These are phyloP conservation scores for Oedothorax gibbosus DNA, from an alignment of 1,140 invertebrate genomes.

Conservation along the genomic window DNA sequence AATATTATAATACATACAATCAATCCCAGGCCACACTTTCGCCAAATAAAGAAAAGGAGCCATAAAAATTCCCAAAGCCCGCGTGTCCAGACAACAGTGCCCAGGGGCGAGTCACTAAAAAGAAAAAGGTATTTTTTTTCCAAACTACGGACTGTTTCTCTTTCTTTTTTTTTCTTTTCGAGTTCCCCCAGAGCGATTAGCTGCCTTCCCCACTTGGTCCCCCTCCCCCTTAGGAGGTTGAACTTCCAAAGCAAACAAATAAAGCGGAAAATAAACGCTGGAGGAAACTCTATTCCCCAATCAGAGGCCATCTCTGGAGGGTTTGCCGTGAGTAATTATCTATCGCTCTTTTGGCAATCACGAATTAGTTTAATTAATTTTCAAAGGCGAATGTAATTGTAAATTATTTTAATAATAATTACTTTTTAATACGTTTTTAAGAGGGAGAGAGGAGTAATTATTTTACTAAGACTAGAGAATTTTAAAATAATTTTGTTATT, in stretches of 20 bases:
- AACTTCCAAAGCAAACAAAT: slow-evolving; percentile 49
- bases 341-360: slow-evolving; percentile 22
- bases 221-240: slow-evolving; percentile 17
- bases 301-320: slow-evolving; percentile 9
- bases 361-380: neutral
- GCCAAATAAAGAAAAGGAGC: neutral
- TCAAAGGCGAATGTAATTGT: too few relatives aligned
- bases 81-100: neutral
- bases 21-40: neutral
- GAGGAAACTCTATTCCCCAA: slow-evolving; percentile 44
- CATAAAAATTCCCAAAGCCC: neutral
- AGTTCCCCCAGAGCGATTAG: slow-evolving; percentile 30
- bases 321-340: neutral
- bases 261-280: slow-evolving; percentile 44
- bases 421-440: too few relatives aligned
- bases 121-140: too few relatives aligned
- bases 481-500: neutral
- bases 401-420: too few relatives aligned
- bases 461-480: neutral
- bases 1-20: too few relatives aligned
- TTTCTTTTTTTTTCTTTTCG: neutral
- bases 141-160: too few relatives aligned
- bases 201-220: slow-evolving; percentile 13
- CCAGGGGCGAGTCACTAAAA: neutral
- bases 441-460: neutral